Evolutionary conservation across 2,797 vertebrate genomes (phyloP), one percentile per base, ranked within the genome.

Genomic region (Rhyacichthys aspro): DNA sequence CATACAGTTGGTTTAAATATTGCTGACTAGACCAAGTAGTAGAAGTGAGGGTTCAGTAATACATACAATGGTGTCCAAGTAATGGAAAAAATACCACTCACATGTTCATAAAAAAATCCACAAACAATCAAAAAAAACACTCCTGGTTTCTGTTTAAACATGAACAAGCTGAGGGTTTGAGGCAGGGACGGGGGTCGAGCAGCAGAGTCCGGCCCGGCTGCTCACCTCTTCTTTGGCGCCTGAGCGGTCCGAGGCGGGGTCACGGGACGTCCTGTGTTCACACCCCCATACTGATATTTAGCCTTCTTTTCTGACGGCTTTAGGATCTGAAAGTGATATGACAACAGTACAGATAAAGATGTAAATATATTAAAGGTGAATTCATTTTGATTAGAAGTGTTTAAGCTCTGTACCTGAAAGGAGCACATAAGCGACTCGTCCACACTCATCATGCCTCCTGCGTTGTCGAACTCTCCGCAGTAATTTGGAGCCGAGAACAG

Each of bases 251-350:
- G 94, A 75, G 95, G 95, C 43, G 94, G 95, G 81, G 95, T 97
- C 82, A 97, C 94, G 1, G 95, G 94, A 59, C 95, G 94, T 52
- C 95, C 96, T 69, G 94, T 92, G 83, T 94, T 97, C 88, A 96
- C 89, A 81, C 95, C 95, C 61, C 94, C 94, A 44, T 96, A 97
- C 91, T 96, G 95, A 89, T 96, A 96, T 90, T 95, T 97, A 28
- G 95, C 95, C 92, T 96, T 97, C 90, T 98, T 96, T 89, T 98
- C 96, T 67, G 95, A 96, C 11, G 95, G 95, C 88, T 96, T 96
- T 86, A 97, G 67, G 86, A 96, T 96, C 95, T 96, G 55, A 60
- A 61, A 70, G 17, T 61, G 5, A 28, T 28, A 28, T 5, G 5
- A 23, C 19, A 23, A 23, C 19, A 23, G 19, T 23, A 28, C 4